Conservation (phyloP, 2,113 vertebrate genomes). For the Larimichthys polyactis region DNA sequence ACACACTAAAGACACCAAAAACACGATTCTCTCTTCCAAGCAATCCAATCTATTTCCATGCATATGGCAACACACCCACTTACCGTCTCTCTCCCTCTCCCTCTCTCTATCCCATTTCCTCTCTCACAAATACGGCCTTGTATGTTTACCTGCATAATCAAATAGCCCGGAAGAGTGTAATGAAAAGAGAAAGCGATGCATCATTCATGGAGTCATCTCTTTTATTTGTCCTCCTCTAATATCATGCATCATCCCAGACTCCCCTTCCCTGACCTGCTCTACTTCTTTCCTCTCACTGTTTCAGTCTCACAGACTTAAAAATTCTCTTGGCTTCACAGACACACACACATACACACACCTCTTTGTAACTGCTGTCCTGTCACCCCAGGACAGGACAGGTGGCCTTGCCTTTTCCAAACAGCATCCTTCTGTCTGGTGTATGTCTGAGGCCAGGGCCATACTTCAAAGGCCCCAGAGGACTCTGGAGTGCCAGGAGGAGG, state of each 20-base stretch:
- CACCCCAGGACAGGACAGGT: conserved; percentile 4
- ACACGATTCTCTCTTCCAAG: conserved; percentile 2
- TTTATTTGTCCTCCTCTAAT: conserved; percentile 44
- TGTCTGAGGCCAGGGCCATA: background rate
- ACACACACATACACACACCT: background rate
- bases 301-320: background rate
- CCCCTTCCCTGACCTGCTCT: conserved; percentile 13
- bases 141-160: conserved; percentile 67
- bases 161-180: conserved; percentile 43
- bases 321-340: background rate
- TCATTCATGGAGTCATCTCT: conserved; percentile 64
- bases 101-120: conserved; percentile 15
- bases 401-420: conserved; percentile 46
- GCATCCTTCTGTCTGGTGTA: conserved; percentile 30
- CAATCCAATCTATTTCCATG: conserved; percentile 47
- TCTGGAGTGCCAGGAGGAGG: conserved; percentile 12
- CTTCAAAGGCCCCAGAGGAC: conserved; percentile 59
- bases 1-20: conserved; percentile 1
- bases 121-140: conserved; percentile 27
- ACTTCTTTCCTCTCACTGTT: background rate
- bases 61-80: conserved; percentile 25
- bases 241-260: conserved; percentile 5
- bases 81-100: background rate
- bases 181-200: conserved; percentile 40
- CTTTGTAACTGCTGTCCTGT: background rate